Evolutionary conservation across 2,113 vertebrate genomes (phyloP).

Genomic region (Elanus axillaris): DNA sequence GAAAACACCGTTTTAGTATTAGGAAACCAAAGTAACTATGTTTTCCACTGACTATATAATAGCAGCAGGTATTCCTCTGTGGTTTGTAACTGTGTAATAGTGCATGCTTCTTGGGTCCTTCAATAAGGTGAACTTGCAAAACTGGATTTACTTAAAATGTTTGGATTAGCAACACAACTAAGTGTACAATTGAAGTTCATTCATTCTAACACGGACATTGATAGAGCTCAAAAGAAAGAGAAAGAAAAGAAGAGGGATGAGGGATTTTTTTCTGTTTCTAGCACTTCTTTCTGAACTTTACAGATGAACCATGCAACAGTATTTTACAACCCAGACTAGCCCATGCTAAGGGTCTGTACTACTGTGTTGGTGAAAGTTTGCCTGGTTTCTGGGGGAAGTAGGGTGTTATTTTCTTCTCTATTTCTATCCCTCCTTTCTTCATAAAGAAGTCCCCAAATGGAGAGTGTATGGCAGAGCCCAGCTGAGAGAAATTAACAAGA

Average conservation of each 20-base stretch:
- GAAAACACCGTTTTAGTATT: neutral
- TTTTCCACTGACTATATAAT: neutral
- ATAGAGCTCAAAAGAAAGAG: neutral
- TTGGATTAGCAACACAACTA: neutral
- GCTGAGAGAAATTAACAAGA: neutral
- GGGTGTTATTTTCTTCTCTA: neutral
- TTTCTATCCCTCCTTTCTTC: neutral
- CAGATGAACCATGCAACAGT: neutral
- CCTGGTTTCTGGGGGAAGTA: neutral
- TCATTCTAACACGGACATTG: neutral
- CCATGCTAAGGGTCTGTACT: neutral
- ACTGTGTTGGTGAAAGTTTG: neutral
- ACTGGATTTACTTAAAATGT: neutral
- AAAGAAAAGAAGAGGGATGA: neutral
- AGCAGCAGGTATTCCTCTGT: neutral
- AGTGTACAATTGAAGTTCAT: neutral
- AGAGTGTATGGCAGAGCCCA: neutral
- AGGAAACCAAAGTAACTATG: neutral
- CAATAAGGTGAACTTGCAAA: neutral
- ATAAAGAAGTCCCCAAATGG: neutral
- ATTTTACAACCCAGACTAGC: neutral
- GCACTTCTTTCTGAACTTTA: neutral
- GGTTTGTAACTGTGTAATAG: neutral
- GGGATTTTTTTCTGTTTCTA: neutral
- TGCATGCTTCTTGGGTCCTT: neutral